Evolutionary conservation across 1,140 invertebrate genomes (phyloP).

Genomic region (Papilio dardanus): DNA sequence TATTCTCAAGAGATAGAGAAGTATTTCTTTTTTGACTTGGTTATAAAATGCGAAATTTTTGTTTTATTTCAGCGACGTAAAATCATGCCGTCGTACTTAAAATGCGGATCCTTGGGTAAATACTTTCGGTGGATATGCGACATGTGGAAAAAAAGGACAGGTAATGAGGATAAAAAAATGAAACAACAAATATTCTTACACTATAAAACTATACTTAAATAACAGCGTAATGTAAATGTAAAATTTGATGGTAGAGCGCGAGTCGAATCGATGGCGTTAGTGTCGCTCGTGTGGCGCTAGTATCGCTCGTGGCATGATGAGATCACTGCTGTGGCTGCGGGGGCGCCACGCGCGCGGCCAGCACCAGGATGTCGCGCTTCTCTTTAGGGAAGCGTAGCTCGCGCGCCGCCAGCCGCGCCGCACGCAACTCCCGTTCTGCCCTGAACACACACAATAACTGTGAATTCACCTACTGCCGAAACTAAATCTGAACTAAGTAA

Average conservation of each 20-base stretch:
- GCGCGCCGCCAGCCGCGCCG: conserved; percentile 93
- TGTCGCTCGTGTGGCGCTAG: background rate
- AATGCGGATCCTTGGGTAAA: no score
- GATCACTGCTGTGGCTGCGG: conserved; percentile 76
- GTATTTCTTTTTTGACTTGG: no score
- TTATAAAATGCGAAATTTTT: no score
- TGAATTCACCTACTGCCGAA: no score
- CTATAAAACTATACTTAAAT: conserved; percentile 78
- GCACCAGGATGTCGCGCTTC: conserved; percentile 96
- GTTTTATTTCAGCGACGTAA: no score
- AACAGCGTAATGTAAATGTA: conserved; percentile 59
- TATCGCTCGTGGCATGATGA: conserved; percentile 52
- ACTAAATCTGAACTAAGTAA: no score
- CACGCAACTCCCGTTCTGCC: conserved; percentile 94
- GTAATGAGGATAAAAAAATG: conserved; percentile 47
- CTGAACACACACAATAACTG: conserved; percentile 62
- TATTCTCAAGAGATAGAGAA: no score
- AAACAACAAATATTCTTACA: conserved; percentile 63
- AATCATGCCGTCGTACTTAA: no score
- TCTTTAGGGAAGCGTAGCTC: conserved; percentile 97
- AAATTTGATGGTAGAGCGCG: conserved; percentile 35
- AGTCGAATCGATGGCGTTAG: conserved; percentile 7
- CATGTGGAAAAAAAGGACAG: background rate
- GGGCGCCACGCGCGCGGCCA: conserved; percentile 89
- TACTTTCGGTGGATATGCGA: no score